A percentile compares a stretch with the other conserved stretches of the same genome.
Evolutionary conservation across 2,113 vertebrate species (phyloP).

Genomic region (Tenrec ecaudatus): DNA sequence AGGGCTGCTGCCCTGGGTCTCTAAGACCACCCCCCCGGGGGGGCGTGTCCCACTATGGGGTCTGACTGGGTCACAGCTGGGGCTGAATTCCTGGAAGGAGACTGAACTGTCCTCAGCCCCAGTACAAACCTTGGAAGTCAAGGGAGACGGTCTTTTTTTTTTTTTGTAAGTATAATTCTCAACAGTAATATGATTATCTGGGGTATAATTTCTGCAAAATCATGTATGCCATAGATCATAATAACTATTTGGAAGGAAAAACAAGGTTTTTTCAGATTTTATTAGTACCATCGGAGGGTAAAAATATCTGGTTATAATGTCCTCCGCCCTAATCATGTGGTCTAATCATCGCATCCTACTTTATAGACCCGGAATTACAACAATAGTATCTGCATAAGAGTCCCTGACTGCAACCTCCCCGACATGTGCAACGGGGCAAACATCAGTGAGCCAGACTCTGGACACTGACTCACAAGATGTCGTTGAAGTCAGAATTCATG

Average conservation of each 20-base stretch:
- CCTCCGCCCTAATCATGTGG: not conserved
- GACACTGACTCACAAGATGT: not conserved
- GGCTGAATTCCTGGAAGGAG: not conserved
- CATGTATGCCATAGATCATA: not conserved
- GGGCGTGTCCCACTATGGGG: too few species aligned
- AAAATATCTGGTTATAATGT: not conserved
- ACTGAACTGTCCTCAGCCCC: not conserved
- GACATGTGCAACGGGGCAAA: not conserved
- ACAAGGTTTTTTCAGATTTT: not conserved
- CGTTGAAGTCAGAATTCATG: not conserved
- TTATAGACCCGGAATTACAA: not conserved
- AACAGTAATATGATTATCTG: not conserved
- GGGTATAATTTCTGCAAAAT: not conserved
- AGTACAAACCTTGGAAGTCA: not conserved
- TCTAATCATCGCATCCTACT: not conserved
- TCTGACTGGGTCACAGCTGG: not conserved
- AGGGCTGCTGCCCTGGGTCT: too few species aligned
- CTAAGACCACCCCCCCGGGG: too few species aligned
- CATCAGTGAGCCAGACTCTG: not conserved
- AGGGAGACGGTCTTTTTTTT: not conserved
- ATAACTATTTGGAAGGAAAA: slow-evolving; percentile 10
- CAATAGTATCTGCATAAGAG: not conserved
- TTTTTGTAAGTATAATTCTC: not conserved
- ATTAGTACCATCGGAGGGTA: not conserved
- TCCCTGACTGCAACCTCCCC: not conserved